Conservation (phyloP, 2,113 vertebrate species). For the Grallaria varia region DNA sequence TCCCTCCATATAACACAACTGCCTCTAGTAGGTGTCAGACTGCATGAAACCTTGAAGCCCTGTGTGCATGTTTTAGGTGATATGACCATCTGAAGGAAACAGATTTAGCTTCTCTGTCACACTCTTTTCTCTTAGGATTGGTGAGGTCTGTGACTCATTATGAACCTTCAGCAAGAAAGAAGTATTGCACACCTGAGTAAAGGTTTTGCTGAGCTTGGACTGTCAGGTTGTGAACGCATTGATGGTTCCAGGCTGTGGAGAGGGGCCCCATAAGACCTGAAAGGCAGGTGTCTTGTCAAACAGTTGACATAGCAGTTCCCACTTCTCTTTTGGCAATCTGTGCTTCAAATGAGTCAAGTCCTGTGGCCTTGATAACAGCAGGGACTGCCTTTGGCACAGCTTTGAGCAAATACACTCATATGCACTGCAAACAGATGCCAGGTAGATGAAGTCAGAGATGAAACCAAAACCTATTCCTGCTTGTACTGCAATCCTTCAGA, state of each 20-base stretch:
- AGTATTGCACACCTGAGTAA: neutral
- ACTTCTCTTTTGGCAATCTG: neutral
- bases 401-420: neutral
- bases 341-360: neutral
- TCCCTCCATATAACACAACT: neutral
- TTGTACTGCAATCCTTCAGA: neutral
- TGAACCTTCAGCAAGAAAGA: neutral
- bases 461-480: slow-evolving; percentile 33
- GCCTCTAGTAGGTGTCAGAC: neutral
- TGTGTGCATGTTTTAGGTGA: neutral
- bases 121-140: neutral
- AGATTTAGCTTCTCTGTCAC: neutral
- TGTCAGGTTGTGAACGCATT: neutral
- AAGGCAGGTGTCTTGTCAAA: neutral
- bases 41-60: neutral
- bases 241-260: neutral
- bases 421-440: slow-evolving; percentile 8
- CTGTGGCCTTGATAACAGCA: neutral
- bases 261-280: neutral
- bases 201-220: neutral
- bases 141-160: neutral
- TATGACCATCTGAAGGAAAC: neutral
- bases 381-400: slow-evolving; percentile 1
- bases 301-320: neutral
- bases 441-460: slow-evolving; percentile 29